Evolutionary conservation across 2,888 invertebrate genomes (phyloP).

Genomic region (Ischnura elegans): DNA sequence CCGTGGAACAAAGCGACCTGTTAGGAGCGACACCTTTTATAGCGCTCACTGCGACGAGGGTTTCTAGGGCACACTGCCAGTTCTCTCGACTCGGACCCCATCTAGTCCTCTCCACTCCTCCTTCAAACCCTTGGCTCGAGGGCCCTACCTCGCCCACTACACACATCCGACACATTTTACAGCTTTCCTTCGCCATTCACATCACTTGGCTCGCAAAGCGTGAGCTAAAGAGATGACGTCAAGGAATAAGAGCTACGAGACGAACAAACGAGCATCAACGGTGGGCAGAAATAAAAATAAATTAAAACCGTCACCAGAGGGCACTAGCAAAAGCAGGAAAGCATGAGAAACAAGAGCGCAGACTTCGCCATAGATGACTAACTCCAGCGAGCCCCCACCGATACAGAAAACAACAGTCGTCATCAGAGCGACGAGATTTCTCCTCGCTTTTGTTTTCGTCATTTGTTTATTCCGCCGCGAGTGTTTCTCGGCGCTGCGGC

Average conservation of each 20-base stretch:
- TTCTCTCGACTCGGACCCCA: neutral
- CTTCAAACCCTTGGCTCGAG: neutral
- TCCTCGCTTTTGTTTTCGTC: neutral
- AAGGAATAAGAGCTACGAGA: neutral
- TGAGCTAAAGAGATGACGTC: neutral
- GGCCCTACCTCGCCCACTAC: neutral
- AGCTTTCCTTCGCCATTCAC: neutral
- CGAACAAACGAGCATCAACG: neutral
- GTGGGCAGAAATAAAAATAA: neutral
- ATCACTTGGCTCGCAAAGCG: neutral
- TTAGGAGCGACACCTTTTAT: neutral
- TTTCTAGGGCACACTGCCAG: neutral
- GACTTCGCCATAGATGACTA: neutral
- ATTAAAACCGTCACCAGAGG: neutral
- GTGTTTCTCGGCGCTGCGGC: neutral
- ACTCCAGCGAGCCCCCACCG: neutral
- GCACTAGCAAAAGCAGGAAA: neutral
- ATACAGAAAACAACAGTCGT: neutral
- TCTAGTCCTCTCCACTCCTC: neutral
- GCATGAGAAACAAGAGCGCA: neutral
- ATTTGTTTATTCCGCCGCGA: neutral
- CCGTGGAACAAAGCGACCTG: neutral
- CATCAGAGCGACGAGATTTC: neutral
- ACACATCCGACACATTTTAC: neutral
- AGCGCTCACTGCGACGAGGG: neutral